Evolutionary conservation across 2,888 invertebrate species (phyloP), one percentile per base, ranked within the genome.

Genomic region (Proisotoma minuta): DNA sequence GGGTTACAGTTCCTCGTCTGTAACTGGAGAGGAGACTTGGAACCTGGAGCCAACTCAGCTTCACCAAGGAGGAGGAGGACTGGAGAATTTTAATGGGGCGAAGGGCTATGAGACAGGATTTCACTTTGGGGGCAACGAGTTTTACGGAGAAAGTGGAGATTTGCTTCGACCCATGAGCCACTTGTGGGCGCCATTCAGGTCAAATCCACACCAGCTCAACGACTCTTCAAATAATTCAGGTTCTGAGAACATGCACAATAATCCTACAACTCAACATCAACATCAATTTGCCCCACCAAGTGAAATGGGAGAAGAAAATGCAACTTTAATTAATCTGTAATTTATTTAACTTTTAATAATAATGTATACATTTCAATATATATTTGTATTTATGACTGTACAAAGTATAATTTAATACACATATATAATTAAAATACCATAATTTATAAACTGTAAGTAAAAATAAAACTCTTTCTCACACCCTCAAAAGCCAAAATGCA

Each of bases 151-250:
- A n/a, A 24, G 10, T 43, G 43, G 24, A 3, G 54, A 22, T 20
- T 28, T 54, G 24, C 15, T 58, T 3, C 24, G 63, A 54, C 59
- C 62, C 1, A 62, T 64, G 64, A 27, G 57, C 27, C 63, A 67
- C 40, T 29, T 67, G 1, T 67, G 67, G 67, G 63, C 67, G 12
- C 67, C 67, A 2, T 67, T 67, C 29, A 29, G 60, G 20, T 28
- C 62, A 8, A 51, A 29, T 57, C 60, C 57, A 26, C 57, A 27
- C 23, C 24, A 18, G 28, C n/a, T 29, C 3, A 27, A 22, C 20
- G 18, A 47, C 8, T n/a, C 49, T 27, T 54, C 27, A n/a, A 20
- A 53, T 27, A 34, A 28, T 28, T 23, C 48, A 51, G 58, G 58
- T n/a, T n/a, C n/a, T n/a, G n/a, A n/a, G n/a, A 50, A 28, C 28